Percentiles rank a stretch among this genome's conserved stretches.
phyloP scores from a whole-genome alignment of 1,140 invertebrate species.

The Papilio helenus region DNA sequence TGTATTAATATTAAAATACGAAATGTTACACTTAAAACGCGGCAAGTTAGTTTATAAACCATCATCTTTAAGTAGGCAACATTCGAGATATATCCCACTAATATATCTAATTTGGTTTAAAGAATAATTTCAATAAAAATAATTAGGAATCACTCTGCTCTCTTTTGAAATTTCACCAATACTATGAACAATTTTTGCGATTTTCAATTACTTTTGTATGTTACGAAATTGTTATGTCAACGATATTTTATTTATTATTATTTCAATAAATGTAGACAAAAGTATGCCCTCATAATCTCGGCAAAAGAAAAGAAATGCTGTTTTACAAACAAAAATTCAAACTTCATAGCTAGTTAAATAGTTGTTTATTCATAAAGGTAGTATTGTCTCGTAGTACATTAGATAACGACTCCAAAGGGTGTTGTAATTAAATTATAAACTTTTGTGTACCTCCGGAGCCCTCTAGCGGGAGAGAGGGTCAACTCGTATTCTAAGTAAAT shows the following conservation, averaged over 20 bases:
- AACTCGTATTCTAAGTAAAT: slow-evolving; percentile 77
- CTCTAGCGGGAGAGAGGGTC: slow-evolving; percentile 69
- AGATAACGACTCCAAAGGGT: slow-evolving; percentile 69
- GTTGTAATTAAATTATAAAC: slow-evolving; percentile 83
- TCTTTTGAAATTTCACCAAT: no score
- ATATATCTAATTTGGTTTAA: no score
- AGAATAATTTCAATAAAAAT: no score
- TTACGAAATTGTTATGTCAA: no score
- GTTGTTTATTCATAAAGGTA: slow-evolving; percentile 35
- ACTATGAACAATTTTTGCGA: no score
- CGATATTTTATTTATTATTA: no score
- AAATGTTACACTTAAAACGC: not conserved
- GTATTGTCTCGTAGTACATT: slow-evolving; percentile 30
- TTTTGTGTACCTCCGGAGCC: slow-evolving; percentile 57
- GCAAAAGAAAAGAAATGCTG: not conserved
- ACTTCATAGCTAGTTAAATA: slow-evolving; percentile 1
- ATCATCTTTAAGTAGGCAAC: not conserved
- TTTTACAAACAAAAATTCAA: not conserved
- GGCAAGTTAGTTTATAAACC: not conserved
- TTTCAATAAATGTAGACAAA: not conserved
- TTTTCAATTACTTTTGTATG: no score
- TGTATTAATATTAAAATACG: not conserved
- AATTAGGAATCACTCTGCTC: no score
- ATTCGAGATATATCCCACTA: not conserved
- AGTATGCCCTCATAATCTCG: not conserved